Evolutionary conservation across 2,888 invertebrate species (phyloP), one percentile per base, ranked within the genome.

Genomic region (Trachelus tabidus): DNA sequence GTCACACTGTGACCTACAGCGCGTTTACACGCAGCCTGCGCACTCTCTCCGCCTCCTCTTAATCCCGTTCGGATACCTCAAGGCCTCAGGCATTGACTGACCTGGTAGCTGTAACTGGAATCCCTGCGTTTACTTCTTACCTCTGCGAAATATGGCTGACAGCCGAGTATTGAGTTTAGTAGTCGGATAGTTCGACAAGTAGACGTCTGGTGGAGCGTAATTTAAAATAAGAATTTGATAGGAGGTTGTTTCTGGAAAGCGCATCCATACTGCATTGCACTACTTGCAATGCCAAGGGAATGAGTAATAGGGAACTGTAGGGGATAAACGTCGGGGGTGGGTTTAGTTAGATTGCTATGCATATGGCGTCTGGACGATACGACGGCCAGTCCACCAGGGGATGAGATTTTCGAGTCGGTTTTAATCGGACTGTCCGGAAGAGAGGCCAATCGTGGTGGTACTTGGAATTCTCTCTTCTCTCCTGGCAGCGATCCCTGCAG

Each of bases 321-420:
- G 35, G 71, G 34, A 75, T 23, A 73, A 75, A 68, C 68, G 76
- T 73, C 71, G 77, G 35, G 34, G 34, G 11, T 1, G 73, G 35
- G 79, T 82, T 86, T 86, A 86, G 89, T 90, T 90, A 90, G 15
- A 40, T 90, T 89, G 88, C 89, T 85, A 87, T 89, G 89, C 89
- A 88, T 89, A 89, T 88, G 88, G 87, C 85, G 85, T 81, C 84
- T 82, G 84, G 84, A 87, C 90, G 87, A 89, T 90, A 90, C 90
- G 90, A 89, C 87, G 87, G 85, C 85, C n/a, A 15, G 33, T 30
- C 75, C 56, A 79, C 79, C 37, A 76, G 78, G 78, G 81, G 81
- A 84, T 82, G 84, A 83, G 85, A 87, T 88, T 89, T 87, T 86
- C 87, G 87, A 88, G 86, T 83, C 85, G 81, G 85, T 88, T 89